Conservation (phyloP, 2,113 vertebrate species). For the Camelus bactrianus region DNA sequence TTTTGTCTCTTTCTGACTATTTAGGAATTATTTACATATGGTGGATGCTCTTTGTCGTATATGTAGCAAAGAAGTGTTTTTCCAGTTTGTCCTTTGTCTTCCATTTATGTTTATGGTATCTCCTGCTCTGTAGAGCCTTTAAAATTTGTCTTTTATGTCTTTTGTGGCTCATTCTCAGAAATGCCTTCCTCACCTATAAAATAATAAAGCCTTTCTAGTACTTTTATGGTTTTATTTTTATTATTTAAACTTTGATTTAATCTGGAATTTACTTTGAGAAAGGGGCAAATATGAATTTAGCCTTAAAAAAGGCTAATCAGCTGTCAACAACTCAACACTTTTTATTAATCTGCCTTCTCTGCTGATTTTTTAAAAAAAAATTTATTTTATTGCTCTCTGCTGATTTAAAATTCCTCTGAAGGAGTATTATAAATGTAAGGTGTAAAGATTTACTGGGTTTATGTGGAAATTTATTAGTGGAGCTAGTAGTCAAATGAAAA, state of each 20-base stretch:
- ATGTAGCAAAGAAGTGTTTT: neutral
- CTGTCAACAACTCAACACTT: neutral
- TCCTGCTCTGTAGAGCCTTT: neutral
- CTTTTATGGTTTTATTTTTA: constrained; percentile 21
- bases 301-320: neutral
- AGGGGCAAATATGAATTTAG: neutral
- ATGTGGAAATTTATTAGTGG: neutral
- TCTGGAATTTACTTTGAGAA: constrained; percentile 35
- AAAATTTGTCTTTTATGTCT: constrained; percentile 20
- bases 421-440: neutral
- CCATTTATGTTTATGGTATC: neutral
- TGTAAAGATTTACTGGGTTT: neutral
- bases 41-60: neutral
- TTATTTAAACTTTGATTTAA: constrained; percentile 40
- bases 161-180: neutral
- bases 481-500: neutral
- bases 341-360: neutral
- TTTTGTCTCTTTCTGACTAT: constrained; percentile 1
- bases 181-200: neutral
- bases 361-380: neutral
- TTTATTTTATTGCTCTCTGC: neutral
- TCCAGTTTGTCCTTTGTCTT: neutral
- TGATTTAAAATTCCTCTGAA: constrained; percentile 22
- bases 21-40: neutral
- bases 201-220: constrained; percentile 8